Percentiles rank a stretch among this genome's conserved stretches.
phyloP scores from a whole-genome alignment of 2,113 vertebrate genomes.

The Xyliphius kryptos region DNA sequence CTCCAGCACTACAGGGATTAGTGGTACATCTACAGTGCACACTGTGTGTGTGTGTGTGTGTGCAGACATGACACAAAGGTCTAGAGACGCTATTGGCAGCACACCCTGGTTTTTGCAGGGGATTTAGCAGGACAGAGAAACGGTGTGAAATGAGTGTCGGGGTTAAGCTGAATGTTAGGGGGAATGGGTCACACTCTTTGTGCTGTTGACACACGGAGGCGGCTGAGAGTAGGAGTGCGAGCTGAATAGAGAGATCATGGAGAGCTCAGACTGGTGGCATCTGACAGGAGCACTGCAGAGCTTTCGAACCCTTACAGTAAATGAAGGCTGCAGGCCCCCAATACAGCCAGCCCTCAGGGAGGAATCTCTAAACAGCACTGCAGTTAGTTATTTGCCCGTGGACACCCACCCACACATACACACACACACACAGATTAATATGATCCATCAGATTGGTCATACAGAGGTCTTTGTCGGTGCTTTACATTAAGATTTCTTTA shows the following conservation, averaged over 20 bases:
- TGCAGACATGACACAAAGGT: too few species aligned
- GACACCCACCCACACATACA: constrained; percentile 13
- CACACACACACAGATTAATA: not conserved
- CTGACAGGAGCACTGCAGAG: constrained; percentile 21
- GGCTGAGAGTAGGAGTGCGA: constrained; percentile 46
- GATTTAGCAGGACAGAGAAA: constrained; percentile 60
- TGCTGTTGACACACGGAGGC: constrained; percentile 43
- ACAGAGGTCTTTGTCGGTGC: too few species aligned
- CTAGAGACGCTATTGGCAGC: constrained; percentile 15
- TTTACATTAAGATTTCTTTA: too few species aligned
- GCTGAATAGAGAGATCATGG: constrained; percentile 25
- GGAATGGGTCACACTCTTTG: constrained; percentile 39
- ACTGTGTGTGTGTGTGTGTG: too few species aligned
- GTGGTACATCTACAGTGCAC: too few species aligned
- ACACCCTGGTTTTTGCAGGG: constrained; percentile 52
- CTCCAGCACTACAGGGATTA: too few species aligned
- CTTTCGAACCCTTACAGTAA: constrained; percentile 39
- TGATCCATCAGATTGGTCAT: too few species aligned
- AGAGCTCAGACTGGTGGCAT: constrained; percentile 30
- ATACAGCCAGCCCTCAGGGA: constrained; percentile 17
- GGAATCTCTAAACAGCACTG: constrained; percentile 37
- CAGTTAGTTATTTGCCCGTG: constrained; percentile 12
- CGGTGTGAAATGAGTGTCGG: constrained; percentile 50
- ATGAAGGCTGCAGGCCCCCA: constrained; percentile 14
- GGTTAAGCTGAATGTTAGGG: constrained; percentile 60